Base-by-base conservation (phyloP, 2,888 invertebrate species). In the Tenthredo amoena region DNA sequence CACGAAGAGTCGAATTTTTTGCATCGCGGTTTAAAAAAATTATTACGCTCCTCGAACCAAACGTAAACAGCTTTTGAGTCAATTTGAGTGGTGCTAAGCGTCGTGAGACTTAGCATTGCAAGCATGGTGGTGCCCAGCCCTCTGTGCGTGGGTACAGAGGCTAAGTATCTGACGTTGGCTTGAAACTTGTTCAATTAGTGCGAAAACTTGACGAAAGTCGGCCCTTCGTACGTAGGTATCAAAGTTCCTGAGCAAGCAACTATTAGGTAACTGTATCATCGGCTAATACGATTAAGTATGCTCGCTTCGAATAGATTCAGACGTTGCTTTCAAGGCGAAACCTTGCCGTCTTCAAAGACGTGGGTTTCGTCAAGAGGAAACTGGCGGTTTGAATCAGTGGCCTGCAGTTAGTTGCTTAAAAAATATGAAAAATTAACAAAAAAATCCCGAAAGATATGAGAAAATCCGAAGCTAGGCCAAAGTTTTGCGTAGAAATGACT, bases 201-300 rank as follows among this genome's bases (percentile, higher is more conserved):
- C 34, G 55, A 34, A 55, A 79, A 79, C 77, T 79, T 34, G 77
- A 34, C 55, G 55, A 58, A 79, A 79, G 55, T 79, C 77, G 15
- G 55, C 77, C 55, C 34, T 34, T 79, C 55, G 77, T 74, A 74
- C 4, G 12, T 7, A 74, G 74, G 74, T 74, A 74, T 74, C 43
- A 40, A 74, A 74, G 74, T 74, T 74, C 47, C 74, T 1, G 47
- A 74, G 74, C 74, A 74, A 74, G 74, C 47, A 74, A 74, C 74
- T 74, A 74, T 74, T 74, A 74, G 74, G 47, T 74, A 74, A 74
- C 74, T 74, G 74, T 74, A 74, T 74, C 74, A 74, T 40, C 74
- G 74, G 37, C 43, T n/a, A 43, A 74, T 74, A 43, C 74, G 26
- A 74, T 74, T 74, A 74, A 31, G 34, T 71, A 71, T 47, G 26